Conservation (phyloP, 2,797 vertebrate species). For the Balearica regulorum region DNA sequence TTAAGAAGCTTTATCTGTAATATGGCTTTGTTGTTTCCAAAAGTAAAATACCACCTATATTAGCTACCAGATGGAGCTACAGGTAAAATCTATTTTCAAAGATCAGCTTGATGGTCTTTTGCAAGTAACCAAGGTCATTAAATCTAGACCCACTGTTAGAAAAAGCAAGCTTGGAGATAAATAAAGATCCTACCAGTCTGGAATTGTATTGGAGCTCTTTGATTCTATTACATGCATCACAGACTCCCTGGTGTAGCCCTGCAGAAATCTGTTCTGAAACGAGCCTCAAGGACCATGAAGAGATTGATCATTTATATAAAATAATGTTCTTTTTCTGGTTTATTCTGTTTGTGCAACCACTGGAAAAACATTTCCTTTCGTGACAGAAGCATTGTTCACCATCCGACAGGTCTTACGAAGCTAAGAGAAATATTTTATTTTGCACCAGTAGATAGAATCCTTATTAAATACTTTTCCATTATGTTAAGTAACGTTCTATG, state of each 20-base stretch:
- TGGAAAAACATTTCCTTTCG: slow-evolving; percentile 65
- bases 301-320: slow-evolving; percentile 73
- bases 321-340: slow-evolving; percentile 70
- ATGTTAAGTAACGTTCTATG: not conserved
- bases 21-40: not conserved
- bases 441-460: not conserved
- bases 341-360: slow-evolving; percentile 70
- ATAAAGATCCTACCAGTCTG: slow-evolving; percentile 56
- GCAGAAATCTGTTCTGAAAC: slow-evolving; percentile 64
- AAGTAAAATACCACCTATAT: not conserved
- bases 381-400: slow-evolving; percentile 42
- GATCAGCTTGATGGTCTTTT: not conserved
- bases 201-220: slow-evolving; percentile 45
- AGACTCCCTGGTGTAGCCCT: slow-evolving; percentile 55
- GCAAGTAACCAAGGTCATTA: slow-evolving; percentile 22
- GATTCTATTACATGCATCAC: slow-evolving; percentile 70
- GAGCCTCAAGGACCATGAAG: slow-evolving; percentile 51
- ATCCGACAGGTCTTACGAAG: not conserved
- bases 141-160: slow-evolving; percentile 5
- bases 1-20: not conserved
- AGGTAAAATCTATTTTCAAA: slow-evolving; percentile 16
- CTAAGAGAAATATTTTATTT: slow-evolving; percentile 10
- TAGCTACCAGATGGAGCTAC: not conserved
- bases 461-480: slow-evolving; percentile 33
- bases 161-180: slow-evolving; percentile 41